phyloP scores from a whole-genome alignment of 2,888 invertebrate genomes.

The Papilio demoleus region DNA sequence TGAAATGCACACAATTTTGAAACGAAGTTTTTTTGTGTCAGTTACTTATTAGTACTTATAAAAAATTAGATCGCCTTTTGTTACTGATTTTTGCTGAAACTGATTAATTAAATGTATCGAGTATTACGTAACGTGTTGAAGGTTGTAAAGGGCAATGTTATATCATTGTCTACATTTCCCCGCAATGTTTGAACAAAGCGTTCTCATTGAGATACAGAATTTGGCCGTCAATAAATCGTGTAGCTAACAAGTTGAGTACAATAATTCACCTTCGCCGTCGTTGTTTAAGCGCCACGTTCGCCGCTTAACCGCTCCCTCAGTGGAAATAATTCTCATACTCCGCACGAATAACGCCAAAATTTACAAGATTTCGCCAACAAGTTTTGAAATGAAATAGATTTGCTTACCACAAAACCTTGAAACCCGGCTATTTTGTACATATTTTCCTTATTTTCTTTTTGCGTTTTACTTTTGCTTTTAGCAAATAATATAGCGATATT shows the following conservation, averaged over 20 bases:
- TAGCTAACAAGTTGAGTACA: conserved; percentile 49
- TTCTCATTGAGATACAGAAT: conserved; percentile 12
- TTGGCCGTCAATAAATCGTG: conserved; percentile 32
- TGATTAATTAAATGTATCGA: not conserved
- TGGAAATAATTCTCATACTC: conserved; percentile 56
- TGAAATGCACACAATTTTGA: too few relatives aligned
- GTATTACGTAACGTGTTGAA: too few relatives aligned
- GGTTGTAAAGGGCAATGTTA: conserved; percentile 4
- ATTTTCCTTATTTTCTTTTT: not conserved
- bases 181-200: conserved; percentile 7
- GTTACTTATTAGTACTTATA: too few relatives aligned
- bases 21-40: too few relatives aligned
- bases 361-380: conserved; percentile 33
- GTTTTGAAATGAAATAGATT: conserved; percentile 18
- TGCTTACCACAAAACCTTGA: not conserved
- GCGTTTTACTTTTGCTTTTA: too few relatives aligned
- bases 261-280: conserved; percentile 65
- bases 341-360: conserved; percentile 33
- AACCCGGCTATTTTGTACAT: not conserved
- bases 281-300: conserved; percentile 64
- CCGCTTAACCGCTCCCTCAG: conserved; percentile 57
- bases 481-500: too few relatives aligned
- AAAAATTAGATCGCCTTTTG: not conserved
- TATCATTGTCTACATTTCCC: conserved; percentile 1
- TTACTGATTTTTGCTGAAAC: too few relatives aligned